These are phyloP conservation scores for Diadromus collaris DNA, from an alignment of 2,888 invertebrate species.

Conservation along the genomic window DNA sequence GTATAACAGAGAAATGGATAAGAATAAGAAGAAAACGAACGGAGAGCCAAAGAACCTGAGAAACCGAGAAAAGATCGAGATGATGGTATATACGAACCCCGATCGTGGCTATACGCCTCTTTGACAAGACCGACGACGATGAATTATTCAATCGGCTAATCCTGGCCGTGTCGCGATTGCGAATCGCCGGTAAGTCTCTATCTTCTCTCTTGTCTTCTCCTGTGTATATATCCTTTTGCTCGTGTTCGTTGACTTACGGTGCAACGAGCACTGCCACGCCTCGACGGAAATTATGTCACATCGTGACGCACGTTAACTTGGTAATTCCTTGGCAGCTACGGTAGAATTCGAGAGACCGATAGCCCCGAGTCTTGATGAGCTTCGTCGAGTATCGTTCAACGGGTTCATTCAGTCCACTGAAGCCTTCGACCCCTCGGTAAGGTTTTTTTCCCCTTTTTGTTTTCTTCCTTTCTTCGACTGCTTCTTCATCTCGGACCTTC, in stretches of 20 bases:
- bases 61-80: conserved; percentile 54
- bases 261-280: conserved; percentile 13
- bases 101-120: conserved; percentile 66
- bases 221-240: conserved; percentile 21
- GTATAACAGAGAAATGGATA: conserved; percentile 36
- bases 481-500: conserved; percentile 50
- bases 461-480: conserved; percentile 33
- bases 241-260: conserved; percentile 26
- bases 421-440: conserved; percentile 28
- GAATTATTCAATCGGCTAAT: conserved; percentile 78
- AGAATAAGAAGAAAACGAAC: conserved; percentile 58
- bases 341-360: conserved; percentile 34
- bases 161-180: conserved; percentile 76
- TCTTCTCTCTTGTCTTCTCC: conserved; percentile 47
- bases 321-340: conserved; percentile 47
- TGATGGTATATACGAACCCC: conserved; percentile 40
- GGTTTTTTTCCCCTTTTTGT: conserved; percentile 25
- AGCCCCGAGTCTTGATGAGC: conserved; percentile 56
- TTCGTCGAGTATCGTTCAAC: conserved; percentile 58
- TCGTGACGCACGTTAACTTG: conserved; percentile 57
- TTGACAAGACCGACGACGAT: conserved; percentile 77
- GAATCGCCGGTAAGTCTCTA: conserved; percentile 68
- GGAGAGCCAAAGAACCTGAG: conserved; percentile 44
- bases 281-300: conserved; percentile 58
- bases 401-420: conserved; percentile 47